phyloP scores from a whole-genome alignment of 2,797 vertebrate genomes.

The Silurus lanzhouensis region DNA sequence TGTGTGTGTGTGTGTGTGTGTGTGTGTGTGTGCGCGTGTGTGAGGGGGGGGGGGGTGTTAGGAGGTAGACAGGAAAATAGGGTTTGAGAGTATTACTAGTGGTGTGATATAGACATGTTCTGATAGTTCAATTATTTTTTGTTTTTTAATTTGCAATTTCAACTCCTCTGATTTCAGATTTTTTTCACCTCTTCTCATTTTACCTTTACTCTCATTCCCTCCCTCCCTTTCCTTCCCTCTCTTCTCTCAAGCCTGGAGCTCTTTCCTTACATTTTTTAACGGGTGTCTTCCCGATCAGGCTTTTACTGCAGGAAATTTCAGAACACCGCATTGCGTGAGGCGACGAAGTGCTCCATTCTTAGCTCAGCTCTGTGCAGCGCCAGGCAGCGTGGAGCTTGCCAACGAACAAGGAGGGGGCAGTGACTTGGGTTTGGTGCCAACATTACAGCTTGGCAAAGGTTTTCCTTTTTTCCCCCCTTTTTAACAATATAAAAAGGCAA shows the following conservation, averaged over 20 bases:
- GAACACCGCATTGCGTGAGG: constrained; percentile 81
- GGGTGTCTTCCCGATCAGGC: constrained; percentile 78
- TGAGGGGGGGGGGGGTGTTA: constrained; percentile 8
- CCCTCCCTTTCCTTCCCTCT: neutral
- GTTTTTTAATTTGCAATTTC: neutral
- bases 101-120: constrained; percentile 53
- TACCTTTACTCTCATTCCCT: constrained; percentile 28
- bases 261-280: constrained; percentile 69
- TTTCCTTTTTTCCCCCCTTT: constrained; percentile 34
- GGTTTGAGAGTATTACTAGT: constrained; percentile 59
- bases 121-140: neutral
- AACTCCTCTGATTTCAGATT: constrained; percentile 16
- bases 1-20: no score
- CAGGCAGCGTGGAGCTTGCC: constrained; percentile 70
- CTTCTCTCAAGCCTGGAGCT: constrained; percentile 47
- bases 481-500: constrained; percentile 54
- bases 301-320: constrained; percentile 83
- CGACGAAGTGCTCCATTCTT: constrained; percentile 76
- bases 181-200: constrained; percentile 10
- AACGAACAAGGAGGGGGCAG: constrained; percentile 57
- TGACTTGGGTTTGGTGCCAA: constrained; percentile 66
- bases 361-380: constrained; percentile 69
- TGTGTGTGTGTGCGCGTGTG: no score
- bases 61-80: constrained; percentile 42
- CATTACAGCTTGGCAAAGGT: constrained; percentile 54